Percentiles rank a stretch among this genome's conserved stretches.
These are phyloP conservation scores for Teleogryllus occipitalis DNA, from an alignment of 1,140 invertebrate species.

Conservation along the genomic window DNA sequence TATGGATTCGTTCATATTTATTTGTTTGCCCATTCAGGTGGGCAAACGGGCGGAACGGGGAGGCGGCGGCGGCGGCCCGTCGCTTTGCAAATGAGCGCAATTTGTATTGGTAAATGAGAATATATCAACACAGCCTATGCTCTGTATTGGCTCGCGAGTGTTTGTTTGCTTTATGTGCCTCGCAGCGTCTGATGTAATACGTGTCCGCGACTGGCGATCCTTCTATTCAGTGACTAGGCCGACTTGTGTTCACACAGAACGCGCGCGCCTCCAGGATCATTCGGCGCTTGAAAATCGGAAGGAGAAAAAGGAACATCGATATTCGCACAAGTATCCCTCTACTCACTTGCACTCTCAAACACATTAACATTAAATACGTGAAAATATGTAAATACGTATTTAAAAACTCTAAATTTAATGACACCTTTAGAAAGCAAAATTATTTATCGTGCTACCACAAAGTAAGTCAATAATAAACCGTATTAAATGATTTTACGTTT, in stretches of 20 bases:
- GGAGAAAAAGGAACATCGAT: no score
- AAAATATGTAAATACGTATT: no score
- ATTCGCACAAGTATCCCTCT: no score
- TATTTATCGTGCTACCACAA: no score
- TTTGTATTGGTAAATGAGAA: not conserved
- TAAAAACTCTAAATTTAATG: no score
- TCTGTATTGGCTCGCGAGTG: not conserved
- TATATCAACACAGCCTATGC: not conserved
- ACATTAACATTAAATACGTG: no score
- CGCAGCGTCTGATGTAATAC: not conserved
- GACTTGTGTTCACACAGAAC: not conserved
- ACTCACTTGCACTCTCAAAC: no score
- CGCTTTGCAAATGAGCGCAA: not conserved
- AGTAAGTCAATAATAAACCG: no score
- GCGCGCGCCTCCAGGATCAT: no score
- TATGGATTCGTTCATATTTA: conserved; percentile 5
- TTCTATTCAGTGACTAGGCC: not conserved
- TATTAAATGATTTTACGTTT: no score
- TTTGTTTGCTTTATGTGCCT: conserved; percentile 4
- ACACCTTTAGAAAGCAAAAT: no score
- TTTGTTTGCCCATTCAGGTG: not conserved
- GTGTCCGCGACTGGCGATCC: not conserved
- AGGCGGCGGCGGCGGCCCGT: not conserved
- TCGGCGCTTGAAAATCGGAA: no score
- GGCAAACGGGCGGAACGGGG: not conserved